phyloP scores from a whole-genome alignment of 35 echinoderm and acorn worm genomes.

The Lytechinus variegatus region DNA sequence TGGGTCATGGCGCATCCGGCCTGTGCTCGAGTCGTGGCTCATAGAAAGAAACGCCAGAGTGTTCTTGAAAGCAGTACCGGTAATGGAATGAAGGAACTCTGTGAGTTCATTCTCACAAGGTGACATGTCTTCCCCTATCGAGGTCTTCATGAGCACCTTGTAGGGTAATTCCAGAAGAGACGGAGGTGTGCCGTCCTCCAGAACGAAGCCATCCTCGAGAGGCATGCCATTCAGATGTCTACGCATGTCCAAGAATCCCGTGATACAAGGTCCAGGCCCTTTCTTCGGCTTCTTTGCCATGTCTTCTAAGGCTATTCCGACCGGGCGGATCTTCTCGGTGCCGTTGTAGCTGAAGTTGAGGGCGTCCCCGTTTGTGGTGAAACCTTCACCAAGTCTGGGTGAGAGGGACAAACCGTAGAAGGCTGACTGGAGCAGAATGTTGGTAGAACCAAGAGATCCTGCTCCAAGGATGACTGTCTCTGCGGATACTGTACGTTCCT shows the following conservation, averaged over 20 bases:
- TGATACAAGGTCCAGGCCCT: constrained; percentile 63
- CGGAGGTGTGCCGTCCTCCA: constrained; percentile 72
- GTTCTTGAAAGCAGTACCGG: constrained; percentile 68
- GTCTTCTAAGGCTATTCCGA: constrained; percentile 61
- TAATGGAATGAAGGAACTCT: constrained; percentile 51
- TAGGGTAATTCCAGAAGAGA: constrained; percentile 61
- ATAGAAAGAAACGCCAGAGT: constrained; percentile 74
- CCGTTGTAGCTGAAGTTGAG: constrained; percentile 85
- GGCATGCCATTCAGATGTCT: constrained; percentile 5
- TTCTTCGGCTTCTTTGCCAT: constrained; percentile 41
- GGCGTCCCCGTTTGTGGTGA: constrained; percentile 79
- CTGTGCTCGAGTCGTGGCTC: constrained; percentile 63
- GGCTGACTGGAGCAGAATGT: constrained; percentile 75
- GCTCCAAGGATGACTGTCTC: constrained; percentile 71
- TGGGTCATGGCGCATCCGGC: constrained; percentile 54
- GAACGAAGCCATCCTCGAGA: constrained; percentile 63
- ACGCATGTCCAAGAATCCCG: constrained; percentile 68
- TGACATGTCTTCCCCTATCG: constrained; percentile 54
- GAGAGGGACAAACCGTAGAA: constrained; percentile 63
- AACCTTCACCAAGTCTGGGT: constrained; percentile 56
- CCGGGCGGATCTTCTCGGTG: constrained; percentile 59
- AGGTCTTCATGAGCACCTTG: constrained; percentile 60
- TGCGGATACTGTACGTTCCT: constrained; percentile 62
- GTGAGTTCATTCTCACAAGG: constrained; percentile 52
- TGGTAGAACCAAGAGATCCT: constrained; percentile 72